Percentiles rank a stretch among this genome's conserved stretches.
phyloP scores from a whole-genome alignment of 2,888 invertebrate species.

The Cremastobaeus sp. region DNA sequence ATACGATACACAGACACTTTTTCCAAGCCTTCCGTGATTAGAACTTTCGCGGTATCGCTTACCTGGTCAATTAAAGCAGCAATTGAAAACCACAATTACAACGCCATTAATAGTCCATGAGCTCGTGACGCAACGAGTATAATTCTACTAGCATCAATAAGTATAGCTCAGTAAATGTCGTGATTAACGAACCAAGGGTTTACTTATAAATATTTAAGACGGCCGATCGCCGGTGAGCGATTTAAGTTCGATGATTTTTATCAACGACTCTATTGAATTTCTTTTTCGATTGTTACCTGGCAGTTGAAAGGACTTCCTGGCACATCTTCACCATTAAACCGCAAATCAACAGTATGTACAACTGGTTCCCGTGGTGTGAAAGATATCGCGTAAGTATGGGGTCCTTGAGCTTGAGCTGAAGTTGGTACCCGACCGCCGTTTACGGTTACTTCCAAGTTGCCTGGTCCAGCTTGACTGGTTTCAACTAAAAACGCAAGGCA shows the following conservation, averaged over 20 bases:
- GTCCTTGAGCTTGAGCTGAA: constrained; percentile 97
- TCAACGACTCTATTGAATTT: too few species aligned
- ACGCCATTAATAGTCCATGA: constrained; percentile 21
- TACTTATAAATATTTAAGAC: too few species aligned
- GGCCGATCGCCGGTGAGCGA: too few species aligned
- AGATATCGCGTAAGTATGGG: constrained; percentile 97
- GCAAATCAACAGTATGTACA: constrained; percentile 94
- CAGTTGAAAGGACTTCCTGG: constrained; percentile 84
- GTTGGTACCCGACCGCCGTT: constrained; percentile 98
- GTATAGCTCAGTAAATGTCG: neutral
- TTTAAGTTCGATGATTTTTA: too few species aligned
- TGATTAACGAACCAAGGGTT: too few species aligned
- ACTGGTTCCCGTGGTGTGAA: constrained; percentile 96
- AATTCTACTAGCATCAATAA: neutral
- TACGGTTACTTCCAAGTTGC: constrained; percentile 98
- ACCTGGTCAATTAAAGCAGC: constrained; percentile 66
- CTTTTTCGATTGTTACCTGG: constrained; percentile 72
- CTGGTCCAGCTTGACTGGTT: constrained; percentile 98
- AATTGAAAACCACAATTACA: constrained; percentile 39
- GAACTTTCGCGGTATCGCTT: constrained; percentile 80
- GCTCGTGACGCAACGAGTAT: constrained; percentile 23
- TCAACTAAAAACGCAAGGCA: too few species aligned
- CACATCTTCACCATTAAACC: constrained; percentile 97
- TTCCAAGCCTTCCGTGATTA: constrained; percentile 89
- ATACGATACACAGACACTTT: constrained; percentile 92